A percentile compares a stretch with the other conserved stretches of the same genome.
phyloP scores from a whole-genome alignment of 2,888 invertebrate species.

The Stenotaenia linearis region DNA sequence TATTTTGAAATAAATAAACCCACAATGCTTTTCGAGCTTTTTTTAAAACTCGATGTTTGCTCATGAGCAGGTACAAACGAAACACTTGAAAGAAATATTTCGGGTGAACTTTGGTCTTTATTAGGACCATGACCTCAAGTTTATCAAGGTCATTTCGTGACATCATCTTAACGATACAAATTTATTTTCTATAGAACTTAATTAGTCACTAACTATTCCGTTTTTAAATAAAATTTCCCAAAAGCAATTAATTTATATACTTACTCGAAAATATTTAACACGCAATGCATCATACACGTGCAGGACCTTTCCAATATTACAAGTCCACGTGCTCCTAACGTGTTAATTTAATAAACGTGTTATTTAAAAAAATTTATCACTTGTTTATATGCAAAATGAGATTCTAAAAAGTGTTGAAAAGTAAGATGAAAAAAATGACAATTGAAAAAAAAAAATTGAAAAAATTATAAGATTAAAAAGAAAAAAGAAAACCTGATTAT shows the following conservation, averaged over 20 bases:
- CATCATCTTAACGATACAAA: neutral
- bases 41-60: too few relatives aligned
- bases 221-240: neutral
- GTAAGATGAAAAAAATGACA: neutral
- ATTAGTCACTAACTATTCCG: neutral
- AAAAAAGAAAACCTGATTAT: neutral
- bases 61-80: neutral
- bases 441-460: neutral
- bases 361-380: too few relatives aligned
- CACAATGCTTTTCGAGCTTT: too few relatives aligned
- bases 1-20: too few relatives aligned
- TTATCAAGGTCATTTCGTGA: neutral
- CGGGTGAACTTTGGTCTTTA: neutral
- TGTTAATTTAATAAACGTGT: neutral
- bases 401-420: neutral
- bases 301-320: neutral
- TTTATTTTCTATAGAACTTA: neutral
- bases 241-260: too few relatives aligned
- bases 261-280: too few relatives aligned
- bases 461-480: neutral
- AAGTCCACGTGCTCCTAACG: neutral
- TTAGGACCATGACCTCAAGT: neutral
- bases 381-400: neutral
- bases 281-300: neutral
- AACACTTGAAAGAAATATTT: neutral